Evolutionary conservation across 1,140 invertebrate species (phyloP).

Genomic region (Globodera ellingtonae): DNA sequence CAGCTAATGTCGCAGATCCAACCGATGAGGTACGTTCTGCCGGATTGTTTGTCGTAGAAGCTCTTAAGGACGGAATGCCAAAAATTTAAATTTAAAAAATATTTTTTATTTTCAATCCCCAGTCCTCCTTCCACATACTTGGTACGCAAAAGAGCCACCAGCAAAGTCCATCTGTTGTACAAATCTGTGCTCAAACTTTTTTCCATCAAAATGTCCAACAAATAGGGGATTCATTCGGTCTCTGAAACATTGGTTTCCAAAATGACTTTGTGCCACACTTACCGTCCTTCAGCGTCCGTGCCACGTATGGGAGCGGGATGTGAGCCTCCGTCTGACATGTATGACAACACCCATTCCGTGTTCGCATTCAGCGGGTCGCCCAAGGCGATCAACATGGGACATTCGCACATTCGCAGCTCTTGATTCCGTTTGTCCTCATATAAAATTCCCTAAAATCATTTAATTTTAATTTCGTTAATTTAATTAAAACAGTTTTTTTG

Average conservation of each 20-base stretch:
- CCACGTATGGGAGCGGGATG: background rate
- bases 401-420: background rate
- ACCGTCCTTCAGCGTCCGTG: background rate
- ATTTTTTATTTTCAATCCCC: no score
- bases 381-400: background rate
- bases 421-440: background rate
- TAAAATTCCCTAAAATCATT: background rate
- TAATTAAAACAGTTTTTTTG: background rate
- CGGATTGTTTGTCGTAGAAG: background rate
- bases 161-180: background rate
- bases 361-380: background rate
- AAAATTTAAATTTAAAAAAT: background rate
- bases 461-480: background rate
- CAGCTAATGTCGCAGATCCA: background rate
- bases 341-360: background rate
- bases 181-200: background rate
- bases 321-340: background rate
- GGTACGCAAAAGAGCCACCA: background rate
- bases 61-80: background rate
- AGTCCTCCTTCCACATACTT: background rate
- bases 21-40: background rate
- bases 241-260: background rate
- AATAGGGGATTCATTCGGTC: background rate
- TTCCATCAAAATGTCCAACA: background rate
- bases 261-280: background rate